A percentile compares a stretch with the other conserved stretches of the same genome.
Conservation (phyloP, 2,888 invertebrate species). For the Andrena minutula region DNA sequence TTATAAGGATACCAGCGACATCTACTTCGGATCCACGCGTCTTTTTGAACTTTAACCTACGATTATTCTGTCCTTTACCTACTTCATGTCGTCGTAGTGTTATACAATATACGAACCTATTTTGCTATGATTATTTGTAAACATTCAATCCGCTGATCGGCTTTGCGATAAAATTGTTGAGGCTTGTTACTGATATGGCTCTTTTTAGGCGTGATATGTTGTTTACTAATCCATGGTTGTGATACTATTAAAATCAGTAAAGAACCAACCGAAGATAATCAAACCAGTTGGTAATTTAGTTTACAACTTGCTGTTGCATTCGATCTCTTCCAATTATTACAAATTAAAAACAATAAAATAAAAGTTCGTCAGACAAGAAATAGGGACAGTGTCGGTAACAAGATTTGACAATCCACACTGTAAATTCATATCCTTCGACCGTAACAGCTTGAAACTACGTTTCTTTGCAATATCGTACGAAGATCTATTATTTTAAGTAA, state of each 20-base stretch:
- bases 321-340: background rate
- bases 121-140: constrained; percentile 64
- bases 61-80: constrained; percentile 57
- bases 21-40: constrained; percentile 49
- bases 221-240: background rate
- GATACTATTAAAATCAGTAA: background rate
- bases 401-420: constrained; percentile 47
- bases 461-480: constrained; percentile 79
- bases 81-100: constrained; percentile 59
- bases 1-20: constrained; percentile 38
- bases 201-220: background rate
- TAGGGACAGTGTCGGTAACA: constrained; percentile 27
- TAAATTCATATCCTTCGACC: constrained; percentile 59
- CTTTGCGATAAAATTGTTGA: constrained; percentile 63
- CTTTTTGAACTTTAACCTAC: constrained; percentile 50
- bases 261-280: background rate
- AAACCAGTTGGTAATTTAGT: background rate
- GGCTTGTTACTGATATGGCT: constrained; percentile 29
- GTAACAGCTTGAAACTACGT: constrained; percentile 68
- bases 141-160: constrained; percentile 60
- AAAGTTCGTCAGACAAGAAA: background rate
- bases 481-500: constrained; percentile 82
- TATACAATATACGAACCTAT: constrained; percentile 61
- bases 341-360: background rate
- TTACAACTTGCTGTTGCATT: background rate